phyloP scores from a whole-genome alignment of 2,888 invertebrate species.

The Agriopis aurantiaria region DNA sequence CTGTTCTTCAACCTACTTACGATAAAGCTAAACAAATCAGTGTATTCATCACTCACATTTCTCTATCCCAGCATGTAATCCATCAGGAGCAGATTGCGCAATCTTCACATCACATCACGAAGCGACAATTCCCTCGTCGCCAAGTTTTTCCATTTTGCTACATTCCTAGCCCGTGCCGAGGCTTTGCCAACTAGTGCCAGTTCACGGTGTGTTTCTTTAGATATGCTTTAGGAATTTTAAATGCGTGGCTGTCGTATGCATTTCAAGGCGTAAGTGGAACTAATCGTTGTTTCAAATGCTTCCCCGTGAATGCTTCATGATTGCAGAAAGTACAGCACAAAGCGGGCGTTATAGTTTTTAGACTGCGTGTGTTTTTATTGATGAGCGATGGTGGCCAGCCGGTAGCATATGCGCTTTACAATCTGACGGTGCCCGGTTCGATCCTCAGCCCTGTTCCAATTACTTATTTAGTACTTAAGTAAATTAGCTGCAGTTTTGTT shows the following conservation, averaged over 20 bases:
- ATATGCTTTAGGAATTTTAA: constrained; percentile 55
- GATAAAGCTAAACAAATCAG: constrained; percentile 16
- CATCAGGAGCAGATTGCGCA: constrained; percentile 55
- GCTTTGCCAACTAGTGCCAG: constrained; percentile 46
- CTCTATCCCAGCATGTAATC: constrained; percentile 43
- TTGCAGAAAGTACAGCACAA: constrained; percentile 6
- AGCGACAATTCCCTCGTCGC: constrained; percentile 47
- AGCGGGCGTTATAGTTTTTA: neutral
- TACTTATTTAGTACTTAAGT: too few species aligned
- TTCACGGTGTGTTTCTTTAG: constrained; percentile 68
- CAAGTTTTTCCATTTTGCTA: constrained; percentile 59
- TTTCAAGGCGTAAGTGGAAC: constrained; percentile 36
- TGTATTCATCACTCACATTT: constrained; percentile 24
- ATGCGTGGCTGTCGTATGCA: constrained; percentile 43
- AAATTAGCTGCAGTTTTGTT: too few species aligned
- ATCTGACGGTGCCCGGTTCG: too few species aligned
- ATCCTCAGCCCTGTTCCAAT: too few species aligned
- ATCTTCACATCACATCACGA: constrained; percentile 48
- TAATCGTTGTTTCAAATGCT: constrained; percentile 30
- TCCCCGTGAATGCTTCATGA: constrained; percentile 11
- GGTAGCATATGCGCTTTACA: too few species aligned
- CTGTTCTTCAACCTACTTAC: neutral
- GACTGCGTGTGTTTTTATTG: neutral
- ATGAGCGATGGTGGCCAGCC: too few species aligned
- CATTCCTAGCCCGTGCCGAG: constrained; percentile 77